Evolutionary conservation across 2,113 vertebrate species (phyloP).

Genomic region (Blennius ocellaris): DNA sequence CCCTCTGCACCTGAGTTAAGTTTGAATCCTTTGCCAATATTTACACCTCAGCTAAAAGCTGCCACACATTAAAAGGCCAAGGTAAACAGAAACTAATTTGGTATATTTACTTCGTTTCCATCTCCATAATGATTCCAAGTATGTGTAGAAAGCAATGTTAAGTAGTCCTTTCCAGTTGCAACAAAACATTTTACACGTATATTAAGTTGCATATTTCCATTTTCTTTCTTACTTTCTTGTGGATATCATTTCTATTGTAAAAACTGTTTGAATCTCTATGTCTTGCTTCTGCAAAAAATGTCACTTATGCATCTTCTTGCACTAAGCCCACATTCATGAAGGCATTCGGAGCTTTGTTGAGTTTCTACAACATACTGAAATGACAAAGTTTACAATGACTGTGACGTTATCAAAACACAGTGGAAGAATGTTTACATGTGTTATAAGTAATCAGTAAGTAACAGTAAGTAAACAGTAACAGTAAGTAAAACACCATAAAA

Average conservation of each 20-base stretch:
- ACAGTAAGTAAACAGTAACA: no score
- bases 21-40: conserved; percentile 30
- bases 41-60: conserved; percentile 10
- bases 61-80: conserved; percentile 1
- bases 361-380: background rate
- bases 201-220: background rate
- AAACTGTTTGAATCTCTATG: background rate
- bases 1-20: conserved; percentile 17
- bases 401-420: background rate
- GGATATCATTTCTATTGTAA: background rate
- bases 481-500: conserved; percentile 13
- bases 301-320: background rate
- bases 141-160: background rate
- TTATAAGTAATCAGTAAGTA: no score
- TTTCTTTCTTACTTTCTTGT: background rate
- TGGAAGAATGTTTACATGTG: no score
- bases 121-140: background rate
- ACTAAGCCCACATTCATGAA: background rate
- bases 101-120: background rate
- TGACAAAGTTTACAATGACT: background rate
- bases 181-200: background rate
- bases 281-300: background rate
- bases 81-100: background rate
- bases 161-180: background rate
- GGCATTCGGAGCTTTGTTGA: conserved; percentile 3